Base-by-base conservation (phyloP, 2,888 invertebrate species). In the Dioctria rufipes region DNA sequence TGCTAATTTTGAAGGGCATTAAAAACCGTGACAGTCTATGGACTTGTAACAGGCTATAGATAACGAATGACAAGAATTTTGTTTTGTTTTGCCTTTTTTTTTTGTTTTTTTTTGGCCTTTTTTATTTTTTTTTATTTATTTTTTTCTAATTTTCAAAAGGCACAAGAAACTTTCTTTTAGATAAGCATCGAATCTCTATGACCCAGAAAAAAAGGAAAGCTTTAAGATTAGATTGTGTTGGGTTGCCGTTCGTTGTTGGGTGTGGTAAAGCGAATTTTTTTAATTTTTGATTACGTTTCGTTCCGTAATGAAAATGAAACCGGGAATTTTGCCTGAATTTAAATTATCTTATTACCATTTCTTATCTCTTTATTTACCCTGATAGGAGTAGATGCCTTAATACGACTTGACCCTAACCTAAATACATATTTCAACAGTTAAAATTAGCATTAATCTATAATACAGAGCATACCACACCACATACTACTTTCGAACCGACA, bases 381-480 rank as follows among this genome's bases (percentile, higher is more conserved):
- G 75, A 43, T 43, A 60, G 73, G 11, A 71, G 60, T 42, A 37
- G 43, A 42, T 61, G 13, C 25, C 25, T 25, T 25, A 25, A 25
- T 25, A 73, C 25, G 46, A n/a, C 75, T 58, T 61, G 43, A 60
- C 42, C 75, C 46, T 11, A 75, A 46, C 9, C 75, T 75, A 40
- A 8, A 60, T 75, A 75, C 58, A 75, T 75, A 75, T 60, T 75
- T 75, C 46, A 75, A 13, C 25, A 75, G 60, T 75, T 60, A 58
- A 75, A 75, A 61, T 75, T 75, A 60, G 61, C 75, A 75, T 61
- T n/a, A 60, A 43, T 43, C 58, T 71, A 39, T 40, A 46, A 60
- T 60, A 42, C 43, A 75, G 13, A 42, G 46, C 43, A 42, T n/a
- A 13, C 6, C 73, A 51, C 51, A 25, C 54, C 54, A 4, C 25